Evolutionary conservation across 1,140 invertebrate genomes (phyloP), one percentile per base, ranked within the genome.

Genomic region (Eriosoma lanigerum): DNA sequence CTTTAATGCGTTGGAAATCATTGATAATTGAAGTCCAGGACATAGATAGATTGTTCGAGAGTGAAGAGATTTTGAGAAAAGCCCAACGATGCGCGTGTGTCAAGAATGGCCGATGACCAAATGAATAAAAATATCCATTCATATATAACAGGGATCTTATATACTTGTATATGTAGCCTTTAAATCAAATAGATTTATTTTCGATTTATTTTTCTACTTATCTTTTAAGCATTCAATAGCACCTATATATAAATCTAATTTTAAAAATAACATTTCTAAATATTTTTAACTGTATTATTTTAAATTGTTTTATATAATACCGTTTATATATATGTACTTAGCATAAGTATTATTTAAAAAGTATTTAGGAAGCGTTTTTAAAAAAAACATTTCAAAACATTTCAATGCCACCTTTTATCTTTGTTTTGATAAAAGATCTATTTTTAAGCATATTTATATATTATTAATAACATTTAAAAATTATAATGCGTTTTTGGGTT

Each of bases 171-270:
- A 38, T 21, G 24, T 54, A 75, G 32, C 52, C 72, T 32, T 56
- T 54, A 21, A 50, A 56, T 15, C 52, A 75, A 56, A 56, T 8
- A 72, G 44, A 72, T 15, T 56, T 29, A 6, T 75, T 56, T 75
- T 75, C 72, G 32, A 75, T 75, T 75, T 75, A 75, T 75, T 75
- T 75, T 56, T 56, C 52, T n/a, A n/a, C n/a, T 75, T 75, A 56
- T 56, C 52, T 21, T 12, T 15, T 19, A 6, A 75, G 17, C n/a
- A 19, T 56, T 21, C 3, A 24, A 26, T 13, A 29, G 8, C 8
- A 38, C 32, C 32, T 38, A 38, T 38, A 70, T 50, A 70, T 3
- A 50, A 70, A 50, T 15, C n/a, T 4, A 50, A 26, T 29, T 48
- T 70, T 50, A 24, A 70, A 70, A n/a, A 10, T 50, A 50, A 17